Conservation (phyloP, 2,888 invertebrate genomes). For the Philopedon plagiatum region DNA sequence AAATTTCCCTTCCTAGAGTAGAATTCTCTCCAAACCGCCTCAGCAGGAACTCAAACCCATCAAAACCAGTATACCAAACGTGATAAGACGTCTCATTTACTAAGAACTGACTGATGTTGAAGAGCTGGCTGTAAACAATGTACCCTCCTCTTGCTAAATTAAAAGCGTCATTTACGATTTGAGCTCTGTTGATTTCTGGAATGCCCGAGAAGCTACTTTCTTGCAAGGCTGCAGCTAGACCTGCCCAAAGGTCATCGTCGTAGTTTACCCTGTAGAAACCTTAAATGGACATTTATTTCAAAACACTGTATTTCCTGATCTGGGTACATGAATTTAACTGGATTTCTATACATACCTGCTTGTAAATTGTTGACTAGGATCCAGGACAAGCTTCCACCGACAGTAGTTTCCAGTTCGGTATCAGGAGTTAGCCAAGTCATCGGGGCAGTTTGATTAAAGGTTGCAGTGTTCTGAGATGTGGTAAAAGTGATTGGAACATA, state of each 20-base stretch:
- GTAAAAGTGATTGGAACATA: slow-evolving; percentile 72
- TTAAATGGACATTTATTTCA: slow-evolving; percentile 55
- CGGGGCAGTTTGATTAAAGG: slow-evolving; percentile 66
- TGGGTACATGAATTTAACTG: background rate
- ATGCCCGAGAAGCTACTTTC: slow-evolving; percentile 69
- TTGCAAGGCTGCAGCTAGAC: slow-evolving; percentile 70
- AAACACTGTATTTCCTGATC: background rate
- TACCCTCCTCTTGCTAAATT: slow-evolving; percentile 74
- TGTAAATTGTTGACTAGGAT: slow-evolving; percentile 54
- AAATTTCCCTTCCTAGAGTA: slow-evolving; percentile 46
- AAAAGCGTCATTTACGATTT: slow-evolving; percentile 82
- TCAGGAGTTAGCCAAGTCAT: slow-evolving; percentile 60
- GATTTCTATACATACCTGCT: slow-evolving; percentile 49
- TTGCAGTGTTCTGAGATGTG: slow-evolving; percentile 65
- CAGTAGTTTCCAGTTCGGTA: slow-evolving; percentile 43
- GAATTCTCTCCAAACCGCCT: slow-evolving; percentile 49
- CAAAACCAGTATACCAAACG: slow-evolving; percentile 79
- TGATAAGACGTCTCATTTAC: slow-evolving; percentile 78
- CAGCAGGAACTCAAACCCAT: slow-evolving; percentile 54
- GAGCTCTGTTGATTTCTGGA: slow-evolving; percentile 79
- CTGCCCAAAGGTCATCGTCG: slow-evolving; percentile 76
- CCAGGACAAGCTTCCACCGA: slow-evolving; percentile 46
- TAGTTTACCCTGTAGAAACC: slow-evolving; percentile 79
- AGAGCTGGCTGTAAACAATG: slow-evolving; percentile 71
- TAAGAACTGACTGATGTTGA: slow-evolving; percentile 79